Evolutionary conservation across 1,140 invertebrate genomes (phyloP), one percentile per base, ranked within the genome.

Genomic region (Calycopis cecrops): DNA sequence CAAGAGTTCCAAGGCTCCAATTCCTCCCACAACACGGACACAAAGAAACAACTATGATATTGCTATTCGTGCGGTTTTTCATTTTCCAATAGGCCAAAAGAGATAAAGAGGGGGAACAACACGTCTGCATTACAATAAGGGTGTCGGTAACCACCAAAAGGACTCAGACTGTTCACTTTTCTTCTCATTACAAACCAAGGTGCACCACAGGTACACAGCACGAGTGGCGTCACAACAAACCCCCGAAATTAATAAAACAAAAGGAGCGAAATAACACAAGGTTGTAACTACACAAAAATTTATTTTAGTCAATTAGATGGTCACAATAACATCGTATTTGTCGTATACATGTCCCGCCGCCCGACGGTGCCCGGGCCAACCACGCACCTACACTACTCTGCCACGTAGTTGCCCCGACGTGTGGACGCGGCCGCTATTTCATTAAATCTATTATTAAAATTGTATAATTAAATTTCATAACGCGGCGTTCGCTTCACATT

Each of bases 211-310:
- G 6, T 28, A 28, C 11, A 42, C n/a, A 16, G 12, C 12, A n/a
- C 6, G 2, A 21, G 4, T 8, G 7, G 9, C 16, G n/a, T 47
- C 6, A 18, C 10, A 17, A 17, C 8, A 12, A 4, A 9, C n/a
- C 1, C 47, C 3, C 37, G 50, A 14, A 28, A 17, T 42, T 34
- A 14, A 35, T 3, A 14, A 34, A 48, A n/a, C 17, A 58, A n/a
- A n/a, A n/a, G 8, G 40, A 14, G 33, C 35, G 48, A 55, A 47
- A 37, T 35, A 47, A 52, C 12, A 49, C 52, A 57, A 48, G 11
- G 37, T 50, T 9, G 28, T 83, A 83, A 85, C 82, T 85, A 85
- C 82, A 85, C 80, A 85, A 85, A 85, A 84, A 83, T 84, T 75
- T 83, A 85, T 83, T 74, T 81, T 74, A 84, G 62, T 82, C 70